These are phyloP conservation scores for Mystacides longicornis DNA, from an alignment of 2,888 invertebrate species.

Conservation along the genomic window DNA sequence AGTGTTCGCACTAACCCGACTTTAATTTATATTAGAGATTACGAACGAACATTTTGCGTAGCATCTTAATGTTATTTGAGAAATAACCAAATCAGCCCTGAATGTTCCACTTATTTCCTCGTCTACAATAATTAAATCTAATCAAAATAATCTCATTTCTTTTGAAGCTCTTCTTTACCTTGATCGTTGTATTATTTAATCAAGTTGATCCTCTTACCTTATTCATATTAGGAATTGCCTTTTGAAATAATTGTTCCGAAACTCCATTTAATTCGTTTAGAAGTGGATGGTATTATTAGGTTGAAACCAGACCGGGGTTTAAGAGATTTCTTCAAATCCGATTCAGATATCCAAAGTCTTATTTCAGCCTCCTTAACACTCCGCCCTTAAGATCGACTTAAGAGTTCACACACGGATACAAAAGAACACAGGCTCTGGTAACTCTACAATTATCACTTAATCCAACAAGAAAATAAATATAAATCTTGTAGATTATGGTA, in stretches of 20 bases:
- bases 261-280: constrained; percentile 1
- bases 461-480: no score
- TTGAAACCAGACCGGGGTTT: neutral
- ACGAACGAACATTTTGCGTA: no score
- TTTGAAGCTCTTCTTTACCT: neutral
- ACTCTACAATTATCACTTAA: no score
- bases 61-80: no score
- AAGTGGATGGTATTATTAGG: neutral
- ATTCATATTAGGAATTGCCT: neutral
- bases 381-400: no score
- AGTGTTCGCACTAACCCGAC: no score
- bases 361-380: neutral
- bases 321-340: constrained; percentile 2
- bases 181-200: neutral
- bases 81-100: no score
- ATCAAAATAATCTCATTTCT: neutral
- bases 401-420: no score
- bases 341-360: constrained; percentile 3
- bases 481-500: no score
- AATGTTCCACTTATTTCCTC: no score
- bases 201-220: constrained; percentile 1
- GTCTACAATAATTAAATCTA: neutral
- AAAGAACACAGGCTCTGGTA: no score
- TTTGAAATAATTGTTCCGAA: neutral
- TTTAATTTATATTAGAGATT: no score